Evolutionary conservation across 2,888 invertebrate genomes (phyloP).

Genomic region (Mythimna lalbum): DNA sequence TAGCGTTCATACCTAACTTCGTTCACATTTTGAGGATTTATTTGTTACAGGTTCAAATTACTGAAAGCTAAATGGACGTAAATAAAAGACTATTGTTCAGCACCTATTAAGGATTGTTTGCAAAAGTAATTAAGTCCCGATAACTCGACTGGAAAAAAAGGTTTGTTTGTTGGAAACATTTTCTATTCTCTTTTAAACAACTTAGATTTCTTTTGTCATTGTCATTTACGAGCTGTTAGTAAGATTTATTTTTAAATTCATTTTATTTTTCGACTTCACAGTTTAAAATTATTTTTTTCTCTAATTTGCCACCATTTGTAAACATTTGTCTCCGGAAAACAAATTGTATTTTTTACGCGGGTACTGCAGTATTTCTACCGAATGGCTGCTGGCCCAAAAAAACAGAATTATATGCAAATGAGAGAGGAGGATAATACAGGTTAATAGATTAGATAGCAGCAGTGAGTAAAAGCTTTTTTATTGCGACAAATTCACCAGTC

Average conservation of each 20-base stretch:
- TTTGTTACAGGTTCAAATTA: neutral
- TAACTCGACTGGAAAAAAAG: slow-evolving; percentile 29
- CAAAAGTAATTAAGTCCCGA: slow-evolving; percentile 34
- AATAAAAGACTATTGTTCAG: slow-evolving; percentile 19
- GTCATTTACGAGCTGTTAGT: slow-evolving; percentile 16
- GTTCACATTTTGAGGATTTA: neutral
- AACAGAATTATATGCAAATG: neutral
- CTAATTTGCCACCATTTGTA: neutral
- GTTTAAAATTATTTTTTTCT: neutral
- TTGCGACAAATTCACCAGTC: too few species aligned
- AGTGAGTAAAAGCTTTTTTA: neutral
- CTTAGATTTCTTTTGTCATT: slow-evolving; percentile 17
- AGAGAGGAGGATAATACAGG: too few species aligned
- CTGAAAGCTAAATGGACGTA: slow-evolving; percentile 1
- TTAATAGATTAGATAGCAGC: neutral
- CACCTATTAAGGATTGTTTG: slow-evolving; percentile 37
- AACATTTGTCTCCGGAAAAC: neutral
- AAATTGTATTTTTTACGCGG: neutral
- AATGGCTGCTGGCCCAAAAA: neutral
- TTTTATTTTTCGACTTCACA: neutral
- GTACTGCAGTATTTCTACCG: neutral
- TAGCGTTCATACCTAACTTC: too few species aligned
- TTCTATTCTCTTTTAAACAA: slow-evolving; percentile 33
- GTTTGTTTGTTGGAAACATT: slow-evolving; percentile 3
- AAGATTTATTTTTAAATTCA: neutral